A percentile compares a stretch with the other conserved stretches of the same genome.
These are phyloP conservation scores for Cephus rjabovi DNA, from an alignment of 2,888 invertebrate species.

Conservation along the genomic window DNA sequence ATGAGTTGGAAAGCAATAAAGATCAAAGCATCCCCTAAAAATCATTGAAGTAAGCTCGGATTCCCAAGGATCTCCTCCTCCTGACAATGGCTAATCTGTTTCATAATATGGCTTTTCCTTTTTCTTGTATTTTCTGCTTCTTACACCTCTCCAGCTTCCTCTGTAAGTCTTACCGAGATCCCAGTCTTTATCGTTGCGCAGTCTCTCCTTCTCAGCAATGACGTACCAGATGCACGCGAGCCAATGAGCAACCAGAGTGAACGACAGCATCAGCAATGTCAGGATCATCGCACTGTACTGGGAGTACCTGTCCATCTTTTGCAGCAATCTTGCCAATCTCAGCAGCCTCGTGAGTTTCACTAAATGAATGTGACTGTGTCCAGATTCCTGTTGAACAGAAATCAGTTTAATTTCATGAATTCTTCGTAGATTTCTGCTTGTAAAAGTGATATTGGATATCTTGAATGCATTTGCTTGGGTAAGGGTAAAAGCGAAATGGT, in stretches of 20 bases:
- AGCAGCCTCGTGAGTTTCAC: conserved; percentile 92
- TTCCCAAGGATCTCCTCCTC: not conserved
- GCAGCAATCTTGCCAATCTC: conserved; percentile 88
- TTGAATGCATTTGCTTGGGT: not conserved
- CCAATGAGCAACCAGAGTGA: conserved; percentile 96
- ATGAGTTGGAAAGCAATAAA: not conserved
- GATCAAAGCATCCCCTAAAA: not conserved
- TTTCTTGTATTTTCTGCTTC: conserved; percentile 5
- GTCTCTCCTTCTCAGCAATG: conserved; percentile 89
- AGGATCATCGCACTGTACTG: conserved; percentile 96
- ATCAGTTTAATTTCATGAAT: not conserved
- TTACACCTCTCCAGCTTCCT: conserved; percentile 17
- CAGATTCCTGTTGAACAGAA: conserved; percentile 72
- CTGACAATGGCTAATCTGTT: not conserved
- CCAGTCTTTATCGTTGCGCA: conserved; percentile 76
- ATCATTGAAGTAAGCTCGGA: not conserved
- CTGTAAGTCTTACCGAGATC: conserved; percentile 77
- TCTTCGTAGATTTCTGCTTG: not conserved
- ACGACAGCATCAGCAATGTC: conserved; percentile 93
- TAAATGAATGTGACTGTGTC: conserved; percentile 85
- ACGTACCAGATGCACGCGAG: conserved; percentile 97
- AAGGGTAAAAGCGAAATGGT: not conserved
- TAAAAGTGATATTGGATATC: conserved; percentile 4
- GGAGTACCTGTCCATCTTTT: conserved; percentile 97
- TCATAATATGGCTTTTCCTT: not conserved